Conservation (phyloP, 2,797 vertebrate genomes). For the Myotis daubentonii region DNA sequence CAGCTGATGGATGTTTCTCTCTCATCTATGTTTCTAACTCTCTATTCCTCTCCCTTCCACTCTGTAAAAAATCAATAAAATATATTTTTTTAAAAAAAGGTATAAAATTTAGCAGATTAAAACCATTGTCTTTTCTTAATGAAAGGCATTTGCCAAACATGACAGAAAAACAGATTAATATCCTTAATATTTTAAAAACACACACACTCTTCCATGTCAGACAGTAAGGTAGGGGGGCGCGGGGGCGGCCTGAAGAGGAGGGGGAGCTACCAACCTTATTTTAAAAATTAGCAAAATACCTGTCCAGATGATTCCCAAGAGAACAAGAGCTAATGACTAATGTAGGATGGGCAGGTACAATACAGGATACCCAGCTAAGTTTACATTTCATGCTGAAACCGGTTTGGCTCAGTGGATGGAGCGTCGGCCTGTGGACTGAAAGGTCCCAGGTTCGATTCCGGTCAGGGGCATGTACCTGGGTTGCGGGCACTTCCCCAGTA, state of each 20-base stretch:
- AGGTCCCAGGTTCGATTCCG: too few species aligned
- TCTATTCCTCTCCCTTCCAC: too few species aligned
- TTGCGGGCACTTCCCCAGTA: too few species aligned
- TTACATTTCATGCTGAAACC: too few species aligned
- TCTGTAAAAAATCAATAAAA: too few species aligned
- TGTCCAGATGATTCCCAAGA: conserved; percentile 19
- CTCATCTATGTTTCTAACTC: too few species aligned
- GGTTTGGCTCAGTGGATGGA: too few species aligned
- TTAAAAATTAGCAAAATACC: conserved; percentile 7
- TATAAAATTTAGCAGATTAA: conserved; percentile 1
- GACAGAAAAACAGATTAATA: conserved; percentile 46
- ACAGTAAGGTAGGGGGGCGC: background rate
- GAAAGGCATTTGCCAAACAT: background rate
- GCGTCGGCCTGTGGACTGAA: too few species aligned
- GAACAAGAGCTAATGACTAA: background rate
- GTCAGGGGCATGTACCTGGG: too few species aligned
- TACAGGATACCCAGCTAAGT: background rate
- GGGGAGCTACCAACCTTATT: background rate
- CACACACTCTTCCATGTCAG: background rate
- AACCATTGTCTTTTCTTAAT: conserved; percentile 11
- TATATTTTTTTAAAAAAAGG: background rate
- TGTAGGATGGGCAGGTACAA: background rate
- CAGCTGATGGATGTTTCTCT: too few species aligned
- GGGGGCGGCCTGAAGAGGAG: too few species aligned
- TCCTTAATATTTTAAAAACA: background rate